These are phyloP conservation scores for Leiothrix lutea DNA, from an alignment of 2,113 vertebrate species.

Conservation along the genomic window DNA sequence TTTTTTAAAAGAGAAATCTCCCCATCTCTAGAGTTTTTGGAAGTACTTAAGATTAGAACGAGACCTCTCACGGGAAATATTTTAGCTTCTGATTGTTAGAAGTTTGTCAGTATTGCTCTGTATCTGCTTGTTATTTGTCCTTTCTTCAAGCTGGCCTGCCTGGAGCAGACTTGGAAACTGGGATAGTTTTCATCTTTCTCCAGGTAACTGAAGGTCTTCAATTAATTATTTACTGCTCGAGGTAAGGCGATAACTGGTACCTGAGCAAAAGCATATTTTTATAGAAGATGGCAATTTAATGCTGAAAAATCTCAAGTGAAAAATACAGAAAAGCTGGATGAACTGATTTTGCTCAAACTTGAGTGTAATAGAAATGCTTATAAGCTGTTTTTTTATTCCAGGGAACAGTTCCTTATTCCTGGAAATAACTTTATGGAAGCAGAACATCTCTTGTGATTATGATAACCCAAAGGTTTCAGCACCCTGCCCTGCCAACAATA, in stretches of 20 bases:
- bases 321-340: not conserved
- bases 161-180: too few species aligned
- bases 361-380: not conserved
- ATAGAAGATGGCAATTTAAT: accelerated
- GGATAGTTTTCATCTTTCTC: not conserved
- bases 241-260: not conserved
- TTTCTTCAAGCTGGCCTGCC: accelerated
- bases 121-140: accelerated
- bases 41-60: not conserved
- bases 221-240: not conserved
- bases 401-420: not conserved
- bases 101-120: not conserved
- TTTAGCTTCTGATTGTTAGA: not conserved
- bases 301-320: not conserved
- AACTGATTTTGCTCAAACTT: not conserved
- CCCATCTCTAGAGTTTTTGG: not conserved
- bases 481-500: accelerated
- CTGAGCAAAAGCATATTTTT: accelerated
- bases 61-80: not conserved
- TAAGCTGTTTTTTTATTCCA: not conserved
- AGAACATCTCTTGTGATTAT: not conserved
- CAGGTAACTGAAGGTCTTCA: not conserved
- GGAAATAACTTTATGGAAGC: not conserved
- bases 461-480: not conserved
- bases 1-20: not conserved